phyloP scores from a whole-genome alignment of 2,888 invertebrate species.

The Coenonympha glycerion region DNA sequence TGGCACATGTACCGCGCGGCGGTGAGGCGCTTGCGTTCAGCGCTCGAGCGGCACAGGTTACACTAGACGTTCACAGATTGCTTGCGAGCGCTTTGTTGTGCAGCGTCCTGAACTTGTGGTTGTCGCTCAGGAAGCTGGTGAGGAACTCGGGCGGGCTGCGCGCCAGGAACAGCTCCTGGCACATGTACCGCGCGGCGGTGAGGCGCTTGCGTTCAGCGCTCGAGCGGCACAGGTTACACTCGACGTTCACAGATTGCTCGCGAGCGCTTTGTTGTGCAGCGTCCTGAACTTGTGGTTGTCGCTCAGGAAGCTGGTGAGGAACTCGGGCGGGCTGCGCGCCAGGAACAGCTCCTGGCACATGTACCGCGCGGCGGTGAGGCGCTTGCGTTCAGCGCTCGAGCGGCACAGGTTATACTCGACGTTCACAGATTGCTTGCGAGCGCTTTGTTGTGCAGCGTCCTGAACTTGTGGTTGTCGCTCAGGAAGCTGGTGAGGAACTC shows the following conservation, averaged over 20 bases:
- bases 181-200: slow-evolving; percentile 66
- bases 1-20: no score
- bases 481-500: no score
- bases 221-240: neutral
- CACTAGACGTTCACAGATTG: slow-evolving; percentile 39
- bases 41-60: no score
- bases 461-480: no score
- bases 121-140: slow-evolving; percentile 78
- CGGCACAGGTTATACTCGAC: slow-evolving; percentile 64
- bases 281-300: slow-evolving; percentile 78
- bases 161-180: slow-evolving; percentile 76
- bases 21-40: no score
- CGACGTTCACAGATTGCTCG: neutral
- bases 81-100: slow-evolving; percentile 68
- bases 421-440: no score
- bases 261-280: slow-evolving; percentile 68
- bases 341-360: slow-evolving; percentile 79
- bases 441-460: no score
- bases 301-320: slow-evolving; percentile 79
- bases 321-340: slow-evolving; percentile 77
- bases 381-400: slow-evolving; percentile 62
- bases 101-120: slow-evolving; percentile 77
- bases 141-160: slow-evolving; percentile 79
- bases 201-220: neutral
- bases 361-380: slow-evolving; percentile 63